Base-by-base conservation (phyloP, 1,140 invertebrate species). In the Anastatus disparis region DNA sequence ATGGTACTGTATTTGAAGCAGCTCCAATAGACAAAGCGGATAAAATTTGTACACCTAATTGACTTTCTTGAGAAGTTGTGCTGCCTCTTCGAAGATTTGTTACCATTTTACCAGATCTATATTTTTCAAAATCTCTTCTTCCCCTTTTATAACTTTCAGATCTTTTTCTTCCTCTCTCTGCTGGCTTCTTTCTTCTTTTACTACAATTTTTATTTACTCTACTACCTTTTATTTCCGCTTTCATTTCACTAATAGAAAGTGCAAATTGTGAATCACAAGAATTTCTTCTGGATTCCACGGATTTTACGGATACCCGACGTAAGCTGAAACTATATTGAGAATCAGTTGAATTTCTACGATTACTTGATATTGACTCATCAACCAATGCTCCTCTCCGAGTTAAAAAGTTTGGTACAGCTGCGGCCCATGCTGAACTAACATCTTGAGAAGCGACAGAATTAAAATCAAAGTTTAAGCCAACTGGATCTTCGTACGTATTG, bases 401-500 rank as follows among this genome's bases (percentile, higher is more conserved):
- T 0, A 97, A 90, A 73, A 97, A 89, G 75, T 95, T 92, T 0
- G 95, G 95, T 48, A 97, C 87, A 70, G 94, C 95, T 40, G 92
- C 93, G 48, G 93, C 94, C 94, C 94, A 97, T 0, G 94, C 93
- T 6, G 95, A 95, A 66, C 93, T 88, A 7, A 93, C 88, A 55
- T 92, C 91, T 74, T 90, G 89, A 26, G 93, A 94, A 20, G 90
- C 92, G 6, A 89, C 90, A 69, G 93, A 94, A 77, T 94, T 93
- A 22, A 94, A 81, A 76, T 95, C 94, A 75, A 97, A 92, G 78
- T 95, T 93, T 56, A 97, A 86, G 6, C 95, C 95, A 12, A 96
- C 91, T 9, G 96, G 95, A 88, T 97, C 96, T 56, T 94, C 93
- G 75, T 95, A 92, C 7, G 91, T 91, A 75, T 94, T 94, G 55